Percentiles rank a stretch among this genome's conserved stretches.
phyloP scores from a whole-genome alignment of 2,113 vertebrate genomes.

The Hirundichthys speculiger region DNA sequence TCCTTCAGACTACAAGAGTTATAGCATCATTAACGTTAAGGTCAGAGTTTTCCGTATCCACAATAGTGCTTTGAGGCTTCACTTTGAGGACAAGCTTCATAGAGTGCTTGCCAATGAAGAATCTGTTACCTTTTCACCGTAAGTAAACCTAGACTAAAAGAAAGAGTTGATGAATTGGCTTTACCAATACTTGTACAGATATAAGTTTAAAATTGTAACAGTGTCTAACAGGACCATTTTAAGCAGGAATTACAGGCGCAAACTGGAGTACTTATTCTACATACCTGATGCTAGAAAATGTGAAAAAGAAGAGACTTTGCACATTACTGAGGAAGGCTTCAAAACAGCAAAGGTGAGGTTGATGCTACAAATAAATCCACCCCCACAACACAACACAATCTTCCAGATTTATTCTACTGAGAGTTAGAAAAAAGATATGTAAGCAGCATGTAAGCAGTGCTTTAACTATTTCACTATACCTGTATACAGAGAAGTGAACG shows the following conservation, averaged over 20 bases:
- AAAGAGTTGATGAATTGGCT: not conserved
- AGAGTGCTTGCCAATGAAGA: constrained; percentile 73
- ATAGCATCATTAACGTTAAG: constrained; percentile 79
- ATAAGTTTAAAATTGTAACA: not conserved
- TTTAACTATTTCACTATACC: not conserved
- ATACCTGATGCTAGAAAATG: constrained; percentile 75
- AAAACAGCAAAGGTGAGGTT: constrained; percentile 72
- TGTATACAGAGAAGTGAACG: not conserved
- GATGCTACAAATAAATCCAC: not conserved
- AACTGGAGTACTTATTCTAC: constrained; percentile 86
- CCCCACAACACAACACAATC: not conserved
- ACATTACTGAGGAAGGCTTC: constrained; percentile 85
- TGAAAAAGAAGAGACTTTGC: constrained; percentile 80
- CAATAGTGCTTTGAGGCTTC: constrained; percentile 83
- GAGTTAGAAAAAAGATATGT: not conserved
- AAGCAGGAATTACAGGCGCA: constrained; percentile 78
- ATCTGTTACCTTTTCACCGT: constrained; percentile 59
- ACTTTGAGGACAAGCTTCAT: constrained; percentile 87
- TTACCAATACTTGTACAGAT: not conserved
- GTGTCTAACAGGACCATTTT: not conserved
- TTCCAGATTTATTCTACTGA: not conserved
- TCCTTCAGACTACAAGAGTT: constrained; percentile 78
- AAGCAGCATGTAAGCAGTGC: not conserved
- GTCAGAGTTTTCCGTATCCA: constrained; percentile 83
- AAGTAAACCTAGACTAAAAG: constrained; percentile 46